Conservation (phyloP, 2,888 invertebrate genomes). For the Eupithecia pulchellata region DNA sequence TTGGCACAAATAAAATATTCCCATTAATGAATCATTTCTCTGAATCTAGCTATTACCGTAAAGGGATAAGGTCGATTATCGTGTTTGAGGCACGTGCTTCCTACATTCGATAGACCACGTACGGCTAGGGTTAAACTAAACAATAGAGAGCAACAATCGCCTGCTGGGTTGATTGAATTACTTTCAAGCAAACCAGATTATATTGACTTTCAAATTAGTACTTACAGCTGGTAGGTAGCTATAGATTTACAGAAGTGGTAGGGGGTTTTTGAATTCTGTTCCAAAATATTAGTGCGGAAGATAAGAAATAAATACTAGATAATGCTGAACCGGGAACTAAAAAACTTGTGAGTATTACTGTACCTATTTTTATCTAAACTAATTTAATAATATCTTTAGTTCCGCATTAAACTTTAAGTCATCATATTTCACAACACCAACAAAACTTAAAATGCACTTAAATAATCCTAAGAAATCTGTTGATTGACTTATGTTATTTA, state of each 20-base stretch:
- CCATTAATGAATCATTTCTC: slow-evolving; percentile 44
- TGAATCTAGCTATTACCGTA: slow-evolving; percentile 50
- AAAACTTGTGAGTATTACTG: not conserved
- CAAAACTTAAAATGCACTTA: not conserved
- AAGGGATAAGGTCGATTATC: slow-evolving; percentile 52
- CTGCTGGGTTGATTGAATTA: not conserved
- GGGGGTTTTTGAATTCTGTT: not conserved
- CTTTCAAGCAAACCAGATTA: slow-evolving; percentile 7
- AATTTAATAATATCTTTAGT: no score
- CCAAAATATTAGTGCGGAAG: not conserved
- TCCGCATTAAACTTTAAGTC: no score
- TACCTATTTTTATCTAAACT: no score
- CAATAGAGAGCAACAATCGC: not conserved
- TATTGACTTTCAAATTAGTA: slow-evolving; percentile 2
- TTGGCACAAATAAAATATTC: slow-evolving; percentile 13
- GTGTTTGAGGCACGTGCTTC: slow-evolving; percentile 36
- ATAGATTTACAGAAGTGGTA: not conserved
- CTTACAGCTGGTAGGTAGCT: not conserved
- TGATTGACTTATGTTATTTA: slow-evolving; percentile 51
- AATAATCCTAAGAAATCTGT: not conserved
- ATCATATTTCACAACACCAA: not conserved
- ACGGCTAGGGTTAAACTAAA: slow-evolving; percentile 42
- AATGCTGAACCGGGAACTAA: not conserved
- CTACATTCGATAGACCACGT: slow-evolving; percentile 67
- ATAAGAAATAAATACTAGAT: not conserved